These are phyloP conservation scores for Mobula hypostoma DNA, from an alignment of 2,113 vertebrate genomes.

Conservation along the genomic window DNA sequence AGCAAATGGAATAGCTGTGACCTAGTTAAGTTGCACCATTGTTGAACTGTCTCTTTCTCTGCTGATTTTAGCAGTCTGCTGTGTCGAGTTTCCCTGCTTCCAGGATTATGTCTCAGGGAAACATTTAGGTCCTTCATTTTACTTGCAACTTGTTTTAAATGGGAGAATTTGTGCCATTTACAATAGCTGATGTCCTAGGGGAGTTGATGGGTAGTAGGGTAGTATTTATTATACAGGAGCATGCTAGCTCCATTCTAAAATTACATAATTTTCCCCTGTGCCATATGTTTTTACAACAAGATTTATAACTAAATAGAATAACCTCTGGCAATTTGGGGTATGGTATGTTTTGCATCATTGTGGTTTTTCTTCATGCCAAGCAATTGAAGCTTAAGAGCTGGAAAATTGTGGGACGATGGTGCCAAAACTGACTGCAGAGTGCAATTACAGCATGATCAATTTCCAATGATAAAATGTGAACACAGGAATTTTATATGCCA, in stretches of 20 bases:
- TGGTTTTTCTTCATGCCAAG: background rate
- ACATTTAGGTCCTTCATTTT: background rate
- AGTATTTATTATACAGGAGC: background rate
- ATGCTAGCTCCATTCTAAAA: background rate
- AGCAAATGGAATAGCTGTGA: constrained; percentile 14
- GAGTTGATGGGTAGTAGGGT: background rate
- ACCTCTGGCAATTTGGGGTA: background rate
- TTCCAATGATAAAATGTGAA: background rate
- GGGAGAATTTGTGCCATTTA: background rate
- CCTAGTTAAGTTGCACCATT: constrained; percentile 18
- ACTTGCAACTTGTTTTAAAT: background rate
- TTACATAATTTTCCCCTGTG: background rate
- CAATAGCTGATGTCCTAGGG: background rate
- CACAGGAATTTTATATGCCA: background rate
- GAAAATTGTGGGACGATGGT: background rate
- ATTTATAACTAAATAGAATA: background rate
- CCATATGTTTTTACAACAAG: background rate
- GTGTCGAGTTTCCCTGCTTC: background rate
- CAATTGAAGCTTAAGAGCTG: background rate
- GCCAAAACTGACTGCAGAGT: background rate
- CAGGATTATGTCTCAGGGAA: background rate
- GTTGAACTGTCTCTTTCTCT: background rate
- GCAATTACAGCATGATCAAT: background rate
- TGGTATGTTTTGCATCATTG: background rate
- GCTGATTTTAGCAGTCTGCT: background rate